Conservation (phyloP, 2,113 vertebrate species). For the Cyanocitta stelleri region DNA sequence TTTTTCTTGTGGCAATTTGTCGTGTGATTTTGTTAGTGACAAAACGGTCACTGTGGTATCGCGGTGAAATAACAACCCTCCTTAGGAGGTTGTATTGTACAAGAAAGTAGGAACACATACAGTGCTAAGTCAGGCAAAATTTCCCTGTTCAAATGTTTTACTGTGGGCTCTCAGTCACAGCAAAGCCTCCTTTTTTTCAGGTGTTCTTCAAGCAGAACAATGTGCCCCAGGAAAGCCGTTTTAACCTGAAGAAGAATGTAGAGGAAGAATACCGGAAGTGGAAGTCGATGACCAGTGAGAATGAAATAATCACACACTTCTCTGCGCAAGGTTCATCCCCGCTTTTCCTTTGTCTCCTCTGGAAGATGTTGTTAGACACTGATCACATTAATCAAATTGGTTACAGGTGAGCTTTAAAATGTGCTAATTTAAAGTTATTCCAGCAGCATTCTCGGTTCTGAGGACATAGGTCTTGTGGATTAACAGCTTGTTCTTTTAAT, state of each 20-base stretch:
- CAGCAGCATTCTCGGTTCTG: neutral
- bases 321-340: slow-evolving; percentile 91
- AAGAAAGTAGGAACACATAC: neutral
- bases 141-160: neutral
- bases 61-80: neutral
- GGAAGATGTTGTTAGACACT: slow-evolving; percentile 98
- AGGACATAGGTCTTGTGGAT: neutral
- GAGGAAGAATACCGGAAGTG: slow-evolving; percentile 98
- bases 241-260: slow-evolving; percentile 98
- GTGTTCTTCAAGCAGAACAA: slow-evolving; percentile 99
- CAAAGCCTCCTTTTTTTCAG: slow-evolving; percentile 63
- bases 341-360: slow-evolving; percentile 94
- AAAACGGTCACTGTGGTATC: neutral
- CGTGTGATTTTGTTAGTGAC: neutral
- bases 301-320: slow-evolving; percentile 95
- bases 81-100: neutral
- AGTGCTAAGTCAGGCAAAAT: neutral
- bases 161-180: neutral
- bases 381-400: slow-evolving; percentile 98
- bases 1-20: neutral
- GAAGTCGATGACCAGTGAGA: slow-evolving; percentile 98
- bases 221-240: slow-evolving; percentile 96
- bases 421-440: neutral
- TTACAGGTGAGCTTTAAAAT: slow-evolving; percentile 78
- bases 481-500: neutral